Conservation (phyloP, 1,140 invertebrate genomes). For the Drosophila truncata region DNA sequence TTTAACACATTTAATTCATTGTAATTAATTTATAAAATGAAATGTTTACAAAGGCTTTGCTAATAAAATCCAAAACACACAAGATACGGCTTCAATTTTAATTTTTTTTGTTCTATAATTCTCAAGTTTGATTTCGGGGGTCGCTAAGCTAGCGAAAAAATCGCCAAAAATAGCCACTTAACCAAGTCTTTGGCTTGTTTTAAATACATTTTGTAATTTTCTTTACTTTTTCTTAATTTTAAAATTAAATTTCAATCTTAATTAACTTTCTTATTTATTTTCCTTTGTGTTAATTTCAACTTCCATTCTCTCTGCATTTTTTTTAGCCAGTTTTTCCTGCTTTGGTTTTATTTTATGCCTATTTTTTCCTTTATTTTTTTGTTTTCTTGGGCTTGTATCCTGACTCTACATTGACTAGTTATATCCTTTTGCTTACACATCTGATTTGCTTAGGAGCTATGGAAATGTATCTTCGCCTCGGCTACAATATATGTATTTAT, state of each 20-base stretch:
- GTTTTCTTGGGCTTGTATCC: neutral
- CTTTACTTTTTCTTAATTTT: too few relatives aligned
- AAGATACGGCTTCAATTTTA: neutral
- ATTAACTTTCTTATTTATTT: neutral
- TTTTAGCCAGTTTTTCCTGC: neutral
- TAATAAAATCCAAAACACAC: neutral
- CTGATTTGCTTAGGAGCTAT: constrained; percentile 60
- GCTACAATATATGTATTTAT: neutral
- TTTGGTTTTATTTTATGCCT: neutral
- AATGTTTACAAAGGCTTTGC: neutral
- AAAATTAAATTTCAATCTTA: neutral
- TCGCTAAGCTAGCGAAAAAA: too few relatives aligned
- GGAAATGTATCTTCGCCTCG: constrained; percentile 61
- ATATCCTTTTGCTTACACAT: constrained; percentile 22
- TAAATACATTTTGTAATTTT: too few relatives aligned
- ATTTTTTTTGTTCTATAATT: neutral
- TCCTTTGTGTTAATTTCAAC: neutral
- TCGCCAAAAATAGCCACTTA: too few relatives aligned
- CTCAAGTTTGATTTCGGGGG: too few relatives aligned
- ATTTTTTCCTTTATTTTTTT: neutral
- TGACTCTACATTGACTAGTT: constrained; percentile 64
- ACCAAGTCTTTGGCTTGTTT: neutral
- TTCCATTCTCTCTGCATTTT: neutral
- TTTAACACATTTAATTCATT: neutral
- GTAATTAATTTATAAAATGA: neutral